A percentile compares a stretch with the other conserved stretches of the same genome.
Evolutionary conservation across 2,797 vertebrate species (phyloP).

Genomic region (Malacoraja senta): DNA sequence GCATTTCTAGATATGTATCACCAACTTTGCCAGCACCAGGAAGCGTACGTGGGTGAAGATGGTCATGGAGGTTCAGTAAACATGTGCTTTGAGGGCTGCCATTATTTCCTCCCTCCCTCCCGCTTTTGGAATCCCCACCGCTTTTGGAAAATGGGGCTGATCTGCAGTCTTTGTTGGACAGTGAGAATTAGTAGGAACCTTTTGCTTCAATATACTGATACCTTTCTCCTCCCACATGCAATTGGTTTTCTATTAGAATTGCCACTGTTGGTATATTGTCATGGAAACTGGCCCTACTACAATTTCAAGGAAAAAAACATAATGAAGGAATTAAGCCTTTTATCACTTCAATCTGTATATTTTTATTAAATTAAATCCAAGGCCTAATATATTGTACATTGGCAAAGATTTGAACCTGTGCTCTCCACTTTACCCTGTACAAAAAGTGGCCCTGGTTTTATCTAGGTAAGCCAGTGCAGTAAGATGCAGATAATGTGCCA

Average conservation of each 20-base stretch:
- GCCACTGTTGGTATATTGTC: not conserved
- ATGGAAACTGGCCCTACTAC: constrained; percentile 18
- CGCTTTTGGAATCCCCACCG: no score
- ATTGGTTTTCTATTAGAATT: not conserved
- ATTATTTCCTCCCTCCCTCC: not conserved
- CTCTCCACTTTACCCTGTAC: not conserved
- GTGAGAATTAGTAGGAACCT: not conserved
- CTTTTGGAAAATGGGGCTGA: not conserved
- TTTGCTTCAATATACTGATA: not conserved
- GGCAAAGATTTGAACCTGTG: not conserved
- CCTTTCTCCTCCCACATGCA: constrained; percentile 1
- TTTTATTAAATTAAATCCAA: not conserved
- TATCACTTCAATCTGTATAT: not conserved
- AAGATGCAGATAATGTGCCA: not conserved
- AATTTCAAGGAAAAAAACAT: not conserved
- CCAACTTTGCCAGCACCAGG: no score
- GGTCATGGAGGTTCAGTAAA: not conserved
- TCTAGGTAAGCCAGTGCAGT: not conserved
- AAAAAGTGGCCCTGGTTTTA: not conserved
- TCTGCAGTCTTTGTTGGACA: not conserved
- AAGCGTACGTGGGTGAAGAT: not conserved
- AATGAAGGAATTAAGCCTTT: not conserved
- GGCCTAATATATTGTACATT: not conserved
- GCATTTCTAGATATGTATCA: no score
- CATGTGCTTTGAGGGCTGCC: not conserved